Evolutionary conservation across 2,888 invertebrate species (phyloP), one percentile per base, ranked within the genome.

Genomic region (Parnassius orleans): DNA sequence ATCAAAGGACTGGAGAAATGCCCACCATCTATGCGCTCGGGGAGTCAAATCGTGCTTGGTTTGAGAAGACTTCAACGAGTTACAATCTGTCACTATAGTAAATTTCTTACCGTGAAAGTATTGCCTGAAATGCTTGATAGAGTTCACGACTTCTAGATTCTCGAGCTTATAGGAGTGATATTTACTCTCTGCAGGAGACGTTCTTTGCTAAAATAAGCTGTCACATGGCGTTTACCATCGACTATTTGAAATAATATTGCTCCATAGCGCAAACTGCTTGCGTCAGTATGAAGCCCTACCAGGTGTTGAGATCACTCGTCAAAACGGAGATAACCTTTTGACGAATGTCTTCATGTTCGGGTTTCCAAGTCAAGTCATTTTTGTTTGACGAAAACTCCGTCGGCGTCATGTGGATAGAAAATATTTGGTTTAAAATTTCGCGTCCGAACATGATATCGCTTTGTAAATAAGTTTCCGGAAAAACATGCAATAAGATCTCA

Each of bases 361-460:
- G 19, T 19, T 19, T 19, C 2, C 19, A 19, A 19, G 19, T 19
- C 19, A 19, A 19, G 1, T 19, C 2, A 19, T 2, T 2, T 2
- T 19, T 24, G n/a, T n/a, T n/a, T 42, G 9, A 42, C 9, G 42
- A 42, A 42, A 42, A 9, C 5, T 42, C 9, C 42, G 42, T 42
- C 42, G 42, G 7, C 42, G 42, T 42, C 42, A 42, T 42, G 24
- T 24, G 15, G 11, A 63, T 41, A 41, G 9, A 14, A 19, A 63
- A 53, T 43, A 57, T 58, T 9, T 50, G 48, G 7, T 3, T 52
- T 15, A 65, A 46, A 54, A 66, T 61, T 19, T 66, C 60, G 10
- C 63, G 57, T 52, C 66, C 66, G 55, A 65, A 54, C 58, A 67
- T 63, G 19, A 67, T 46, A 47, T 65, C 55, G 58, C 53, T 15